A percentile compares a stretch with the other conserved stretches of the same genome.
phyloP scores from a whole-genome alignment of 2,888 invertebrate species.

The Eulithis testata region DNA sequence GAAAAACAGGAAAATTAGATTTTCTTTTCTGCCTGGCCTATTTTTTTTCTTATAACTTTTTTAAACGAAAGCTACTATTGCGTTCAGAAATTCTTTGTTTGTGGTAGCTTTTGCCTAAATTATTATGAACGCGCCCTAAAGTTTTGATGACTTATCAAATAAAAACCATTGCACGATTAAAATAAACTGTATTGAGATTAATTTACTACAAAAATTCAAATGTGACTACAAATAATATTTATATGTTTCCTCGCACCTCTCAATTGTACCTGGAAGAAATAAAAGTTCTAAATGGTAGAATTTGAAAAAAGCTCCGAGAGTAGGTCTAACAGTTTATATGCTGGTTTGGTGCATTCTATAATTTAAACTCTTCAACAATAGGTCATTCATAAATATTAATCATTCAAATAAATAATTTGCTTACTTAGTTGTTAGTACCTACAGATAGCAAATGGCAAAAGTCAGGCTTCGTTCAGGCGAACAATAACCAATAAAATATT shows the following conservation, averaged over 20 bases:
- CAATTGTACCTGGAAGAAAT: slow-evolving; percentile 24
- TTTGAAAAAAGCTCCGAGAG: not conserved
- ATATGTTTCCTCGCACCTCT: slow-evolving; percentile 8
- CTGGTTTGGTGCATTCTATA: too few species aligned
- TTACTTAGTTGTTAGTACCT: not conserved
- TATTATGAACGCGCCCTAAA: slow-evolving; percentile 53
- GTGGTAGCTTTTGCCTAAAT: slow-evolving; percentile 46
- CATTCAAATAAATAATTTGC: not conserved
- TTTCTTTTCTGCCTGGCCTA: slow-evolving; percentile 36
- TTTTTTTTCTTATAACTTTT: slow-evolving; percentile 40
- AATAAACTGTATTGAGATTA: slow-evolving; percentile 31
- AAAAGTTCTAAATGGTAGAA: slow-evolving; percentile 22
- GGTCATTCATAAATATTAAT: slow-evolving; percentile 1
- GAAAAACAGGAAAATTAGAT: slow-evolving; percentile 49
- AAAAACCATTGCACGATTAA: slow-evolving; percentile 34
- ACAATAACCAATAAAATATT: slow-evolving; percentile 13
- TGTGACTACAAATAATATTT: slow-evolving; percentile 21
- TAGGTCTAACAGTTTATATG: too few species aligned
- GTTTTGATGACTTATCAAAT: slow-evolving; percentile 34
- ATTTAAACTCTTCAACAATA: slow-evolving; percentile 3
- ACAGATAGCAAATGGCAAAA: not conserved
- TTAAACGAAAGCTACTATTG: slow-evolving; percentile 54
- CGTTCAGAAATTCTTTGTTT: slow-evolving; percentile 49
- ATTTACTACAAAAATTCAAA: slow-evolving; percentile 31
- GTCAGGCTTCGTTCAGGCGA: not conserved